These are phyloP conservation scores for Zapornia atra DNA, from an alignment of 2,113 vertebrate species.

Conservation along the genomic window DNA sequence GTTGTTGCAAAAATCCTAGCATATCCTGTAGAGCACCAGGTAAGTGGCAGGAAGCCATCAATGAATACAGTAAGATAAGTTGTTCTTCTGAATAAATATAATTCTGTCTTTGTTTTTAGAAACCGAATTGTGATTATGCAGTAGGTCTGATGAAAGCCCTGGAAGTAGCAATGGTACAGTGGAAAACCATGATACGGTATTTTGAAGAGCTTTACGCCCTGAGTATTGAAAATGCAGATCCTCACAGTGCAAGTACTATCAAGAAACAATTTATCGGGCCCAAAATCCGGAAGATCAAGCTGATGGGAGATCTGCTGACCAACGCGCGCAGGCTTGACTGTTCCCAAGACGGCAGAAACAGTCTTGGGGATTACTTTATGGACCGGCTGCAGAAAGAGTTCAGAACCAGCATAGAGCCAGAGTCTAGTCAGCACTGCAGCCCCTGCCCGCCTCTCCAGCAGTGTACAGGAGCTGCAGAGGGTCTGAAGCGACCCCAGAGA, in stretches of 20 bases:
- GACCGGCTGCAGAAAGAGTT: slow-evolving; percentile 77
- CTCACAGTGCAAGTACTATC: slow-evolving; percentile 73
- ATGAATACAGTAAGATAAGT: not conserved
- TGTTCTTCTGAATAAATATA: not conserved
- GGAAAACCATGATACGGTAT: slow-evolving; percentile 74
- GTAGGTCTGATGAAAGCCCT: slow-evolving; percentile 72
- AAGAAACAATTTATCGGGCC: slow-evolving; percentile 76
- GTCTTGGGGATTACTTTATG: slow-evolving; percentile 82
- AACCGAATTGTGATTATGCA: slow-evolving; percentile 72
- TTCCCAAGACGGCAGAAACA: slow-evolving; percentile 55
- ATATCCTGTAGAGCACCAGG: not conserved
- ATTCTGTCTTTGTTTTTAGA: slow-evolving; percentile 66
- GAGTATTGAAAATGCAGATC: slow-evolving; percentile 73
- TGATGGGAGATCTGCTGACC: slow-evolving; percentile 79
- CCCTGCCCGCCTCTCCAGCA: slow-evolving; percentile 26
- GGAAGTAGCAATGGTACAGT: slow-evolving; percentile 73
- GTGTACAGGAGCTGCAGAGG: slow-evolving; percentile 7
- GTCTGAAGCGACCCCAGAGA: not conserved
- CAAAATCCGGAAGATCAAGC: slow-evolving; percentile 74
- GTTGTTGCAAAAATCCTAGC: not conserved
- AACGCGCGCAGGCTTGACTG: slow-evolving; percentile 77
- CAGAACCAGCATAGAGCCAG: slow-evolving; percentile 30
- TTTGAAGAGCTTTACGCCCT: slow-evolving; percentile 77
- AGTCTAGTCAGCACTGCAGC: not conserved
- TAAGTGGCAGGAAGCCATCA: not conserved